Evolutionary conservation across 2,888 invertebrate species (phyloP).

Genomic region (Leptopilina syphax): DNA sequence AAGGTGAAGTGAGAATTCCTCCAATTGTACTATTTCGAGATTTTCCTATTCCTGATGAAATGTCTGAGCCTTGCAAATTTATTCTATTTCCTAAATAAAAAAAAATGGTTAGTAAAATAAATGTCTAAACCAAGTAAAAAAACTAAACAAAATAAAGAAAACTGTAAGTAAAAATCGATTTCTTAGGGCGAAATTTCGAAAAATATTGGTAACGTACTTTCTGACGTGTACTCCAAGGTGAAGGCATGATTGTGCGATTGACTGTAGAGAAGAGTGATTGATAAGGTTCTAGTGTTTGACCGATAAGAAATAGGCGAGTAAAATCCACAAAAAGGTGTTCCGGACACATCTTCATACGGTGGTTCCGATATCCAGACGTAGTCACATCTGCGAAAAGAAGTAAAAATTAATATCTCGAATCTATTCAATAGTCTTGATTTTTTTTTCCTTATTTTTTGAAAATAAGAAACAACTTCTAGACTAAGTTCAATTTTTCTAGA

Average conservation of each 20-base stretch:
- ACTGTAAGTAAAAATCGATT: too few species aligned
- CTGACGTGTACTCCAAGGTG: constrained; percentile 81
- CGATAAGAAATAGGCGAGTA: constrained; percentile 77
- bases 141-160: too few species aligned
- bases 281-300: constrained; percentile 81
- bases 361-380: constrained; percentile 83
- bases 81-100: constrained; percentile 79
- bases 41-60: constrained; percentile 62
- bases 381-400: constrained; percentile 77
- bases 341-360: constrained; percentile 81
- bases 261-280: constrained; percentile 80
- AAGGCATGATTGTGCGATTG: constrained; percentile 81
- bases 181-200: not conserved
- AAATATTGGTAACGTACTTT: constrained; percentile 78
- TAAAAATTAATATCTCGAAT: too few species aligned
- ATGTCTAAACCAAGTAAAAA: too few species aligned
- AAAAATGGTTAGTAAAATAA: not conserved
- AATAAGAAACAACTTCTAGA: too few species aligned
- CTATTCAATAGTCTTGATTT: too few species aligned
- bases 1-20: constrained; percentile 82
- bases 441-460: too few species aligned
- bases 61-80: constrained; percentile 67
- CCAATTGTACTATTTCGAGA: constrained; percentile 74
- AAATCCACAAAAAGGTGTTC: constrained; percentile 81
- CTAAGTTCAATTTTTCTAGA: too few species aligned